These are phyloP conservation scores for Callopanchax toddi DNA, from an alignment of 2,113 vertebrate genomes.

Conservation along the genomic window DNA sequence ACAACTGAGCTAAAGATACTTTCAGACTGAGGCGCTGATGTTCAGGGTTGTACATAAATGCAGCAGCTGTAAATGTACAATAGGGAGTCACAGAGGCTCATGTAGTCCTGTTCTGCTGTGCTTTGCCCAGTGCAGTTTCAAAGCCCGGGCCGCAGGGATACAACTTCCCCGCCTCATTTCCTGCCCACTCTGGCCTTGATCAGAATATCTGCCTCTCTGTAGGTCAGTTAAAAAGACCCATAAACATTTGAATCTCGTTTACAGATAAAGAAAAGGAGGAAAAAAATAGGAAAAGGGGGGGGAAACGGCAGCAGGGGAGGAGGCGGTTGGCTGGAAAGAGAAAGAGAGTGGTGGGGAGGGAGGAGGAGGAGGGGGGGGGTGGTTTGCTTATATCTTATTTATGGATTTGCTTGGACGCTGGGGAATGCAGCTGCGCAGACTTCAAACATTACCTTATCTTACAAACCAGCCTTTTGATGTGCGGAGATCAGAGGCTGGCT, in stretches of 20 bases:
- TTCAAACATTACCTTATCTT: constrained; percentile 96
- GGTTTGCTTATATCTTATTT: constrained; percentile 91
- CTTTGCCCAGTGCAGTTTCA: constrained; percentile 63
- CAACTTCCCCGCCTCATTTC: constrained; percentile 30
- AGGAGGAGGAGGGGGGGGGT: constrained; percentile 47
- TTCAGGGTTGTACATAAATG: constrained; percentile 28
- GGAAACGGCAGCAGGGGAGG: constrained; percentile 35
- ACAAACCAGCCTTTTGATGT: constrained; percentile 94
- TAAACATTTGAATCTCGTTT: constrained; percentile 81
- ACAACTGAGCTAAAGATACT: constrained; percentile 24
- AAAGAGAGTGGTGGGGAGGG: constrained; percentile 57
- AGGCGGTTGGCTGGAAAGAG: constrained; percentile 63
- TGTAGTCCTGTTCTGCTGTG: constrained; percentile 53
- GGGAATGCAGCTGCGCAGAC: constrained; percentile 89
- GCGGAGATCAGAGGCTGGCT: constrained; percentile 90
- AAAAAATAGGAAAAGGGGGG: constrained; percentile 51
- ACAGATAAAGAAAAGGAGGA: constrained; percentile 70
- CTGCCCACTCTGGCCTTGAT: constrained; percentile 60
- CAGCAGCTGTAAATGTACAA: constrained; percentile 47
- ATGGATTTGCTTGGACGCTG: constrained; percentile 91
- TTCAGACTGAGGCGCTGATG: constrained; percentile 3
- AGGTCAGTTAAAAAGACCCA: constrained; percentile 66
- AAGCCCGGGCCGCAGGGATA: constrained; percentile 42
- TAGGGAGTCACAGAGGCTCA: constrained; percentile 9
- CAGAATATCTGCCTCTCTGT: constrained; percentile 62